phyloP scores from a whole-genome alignment of 2,888 invertebrate genomes.

The Agriopis leucophaearia region DNA sequence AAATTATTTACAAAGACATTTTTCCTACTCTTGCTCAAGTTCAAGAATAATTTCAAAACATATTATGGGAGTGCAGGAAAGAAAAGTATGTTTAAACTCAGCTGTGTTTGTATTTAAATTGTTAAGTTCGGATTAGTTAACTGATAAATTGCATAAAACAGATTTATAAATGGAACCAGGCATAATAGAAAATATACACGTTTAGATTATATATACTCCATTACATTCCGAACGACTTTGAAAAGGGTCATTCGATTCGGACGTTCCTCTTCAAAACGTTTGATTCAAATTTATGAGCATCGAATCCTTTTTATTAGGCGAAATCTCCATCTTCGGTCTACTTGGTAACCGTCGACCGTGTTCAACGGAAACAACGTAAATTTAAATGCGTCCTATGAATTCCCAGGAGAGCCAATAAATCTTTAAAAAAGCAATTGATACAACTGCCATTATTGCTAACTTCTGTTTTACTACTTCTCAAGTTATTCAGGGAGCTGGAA shows the following conservation, averaged over 20 bases:
- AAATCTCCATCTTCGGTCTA: constrained; percentile 43
- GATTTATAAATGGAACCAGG: not conserved
- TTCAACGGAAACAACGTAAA: constrained; percentile 56
- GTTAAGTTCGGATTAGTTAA: too few species aligned
- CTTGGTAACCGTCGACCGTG: constrained; percentile 42
- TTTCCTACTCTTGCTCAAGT: not conserved
- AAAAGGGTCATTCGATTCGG: constrained; percentile 60
- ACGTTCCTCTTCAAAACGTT: constrained; percentile 57
- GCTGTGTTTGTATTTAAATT: too few species aligned
- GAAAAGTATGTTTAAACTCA: too few species aligned
- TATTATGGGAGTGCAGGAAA: not conserved
- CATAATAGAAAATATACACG: constrained; percentile 1
- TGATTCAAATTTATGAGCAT: constrained; percentile 65
- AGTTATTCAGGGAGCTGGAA: constrained; percentile 44
- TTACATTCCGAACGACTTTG: constrained; percentile 58
- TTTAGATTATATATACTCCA: constrained; percentile 35
- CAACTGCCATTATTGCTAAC: constrained; percentile 50
- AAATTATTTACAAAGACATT: not conserved
- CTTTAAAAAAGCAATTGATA: constrained; percentile 49
- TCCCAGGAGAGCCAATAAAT: constrained; percentile 46
- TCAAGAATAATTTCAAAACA: not conserved
- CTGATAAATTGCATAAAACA: not conserved
- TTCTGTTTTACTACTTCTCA: constrained; percentile 51
- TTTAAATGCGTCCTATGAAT: constrained; percentile 58
- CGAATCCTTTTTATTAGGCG: constrained; percentile 52